Base-by-base conservation (phyloP, 2,113 vertebrate genomes). In the Menura novaehollandiae region DNA sequence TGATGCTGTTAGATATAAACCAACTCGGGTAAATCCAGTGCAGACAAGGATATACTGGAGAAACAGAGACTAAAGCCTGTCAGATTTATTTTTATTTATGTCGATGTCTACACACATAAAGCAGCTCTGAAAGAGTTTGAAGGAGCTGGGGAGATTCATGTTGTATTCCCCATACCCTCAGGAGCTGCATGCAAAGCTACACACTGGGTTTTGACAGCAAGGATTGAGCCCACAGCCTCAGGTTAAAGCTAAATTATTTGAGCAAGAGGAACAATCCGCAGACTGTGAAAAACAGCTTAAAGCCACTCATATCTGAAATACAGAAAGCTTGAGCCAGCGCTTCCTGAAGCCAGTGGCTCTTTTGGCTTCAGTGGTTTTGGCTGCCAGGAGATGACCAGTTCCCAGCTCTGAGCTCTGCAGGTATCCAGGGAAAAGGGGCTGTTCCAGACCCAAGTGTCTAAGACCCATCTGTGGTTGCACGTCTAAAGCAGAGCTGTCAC, bases 221-320 rank as follows among this genome's bases (percentile, higher is more conserved):
- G 93, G 87, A 96, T 56, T 96, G 96, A 96, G 93, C 96, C 95
- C 91, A 75, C 91, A 96, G 95, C 95, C 95, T 69, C 49, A 10
- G 94, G 95, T 96, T 82, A 96, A 68, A 91, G 77, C 87, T 96
- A 89, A 96, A 94, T 92, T 97, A 95, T 96, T 96, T 97, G 94
- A 92, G 81, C 86, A 95, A 82, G 94, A 94, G 93, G 76, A 95
- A 96, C 91, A 86, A 85, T 91, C 85, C 16, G 1, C 74, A 73
- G 52, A 26, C 89, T 68, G 66, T 75, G 49, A 89, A 94, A 91
- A 96, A 94, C 89, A 88, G 87, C 89, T 95, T 56, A 74, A 78
- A 96, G 77, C 84, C 85, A 82, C 81, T 49, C 58, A 7, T 43
- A 76, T 53, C 77, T 94, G 87, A 88, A 85, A 85, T n/a, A 78